These are phyloP conservation scores for Bursaphelenchus okinawaensis DNA, from an alignment of 2,888 invertebrate species.

Conservation along the genomic window DNA sequence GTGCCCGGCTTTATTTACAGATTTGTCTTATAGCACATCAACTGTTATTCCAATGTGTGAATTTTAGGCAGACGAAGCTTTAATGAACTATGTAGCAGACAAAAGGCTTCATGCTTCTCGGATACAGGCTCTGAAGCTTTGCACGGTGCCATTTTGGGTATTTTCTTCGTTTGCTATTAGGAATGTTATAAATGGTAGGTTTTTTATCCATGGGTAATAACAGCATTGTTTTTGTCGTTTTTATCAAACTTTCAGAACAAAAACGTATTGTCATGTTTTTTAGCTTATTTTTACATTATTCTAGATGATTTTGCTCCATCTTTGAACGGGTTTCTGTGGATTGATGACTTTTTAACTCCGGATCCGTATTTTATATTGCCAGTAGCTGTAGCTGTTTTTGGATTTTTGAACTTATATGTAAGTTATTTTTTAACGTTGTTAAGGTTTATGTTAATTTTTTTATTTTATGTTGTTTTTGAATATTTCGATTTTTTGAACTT, in stretches of 20 bases:
- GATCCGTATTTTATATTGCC: constrained; percentile 52
- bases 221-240: constrained; percentile 1
- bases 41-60: no score
- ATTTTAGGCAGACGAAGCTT: constrained; percentile 29
- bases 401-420: constrained; percentile 51
- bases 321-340: constrained; percentile 43
- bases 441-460: no score
- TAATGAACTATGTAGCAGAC: constrained; percentile 32
- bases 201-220: not conserved
- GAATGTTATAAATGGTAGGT: constrained; percentile 34
- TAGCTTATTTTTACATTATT: constrained; percentile 11
- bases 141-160: constrained; percentile 51
- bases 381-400: constrained; percentile 42
- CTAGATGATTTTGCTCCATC: constrained; percentile 46
- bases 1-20: no score
- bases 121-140: constrained; percentile 50
- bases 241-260: not conserved
- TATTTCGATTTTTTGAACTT: no score
- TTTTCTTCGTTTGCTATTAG: constrained; percentile 52
- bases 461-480: not conserved
- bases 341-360: constrained; percentile 41
- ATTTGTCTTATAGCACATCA: no score
- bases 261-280: constrained; percentile 14
- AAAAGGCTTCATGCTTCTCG: constrained; percentile 42
- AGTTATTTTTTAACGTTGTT: constrained; percentile 2